Conservation (phyloP, 2,888 invertebrate species). For the Napeogenes sylphis region DNA sequence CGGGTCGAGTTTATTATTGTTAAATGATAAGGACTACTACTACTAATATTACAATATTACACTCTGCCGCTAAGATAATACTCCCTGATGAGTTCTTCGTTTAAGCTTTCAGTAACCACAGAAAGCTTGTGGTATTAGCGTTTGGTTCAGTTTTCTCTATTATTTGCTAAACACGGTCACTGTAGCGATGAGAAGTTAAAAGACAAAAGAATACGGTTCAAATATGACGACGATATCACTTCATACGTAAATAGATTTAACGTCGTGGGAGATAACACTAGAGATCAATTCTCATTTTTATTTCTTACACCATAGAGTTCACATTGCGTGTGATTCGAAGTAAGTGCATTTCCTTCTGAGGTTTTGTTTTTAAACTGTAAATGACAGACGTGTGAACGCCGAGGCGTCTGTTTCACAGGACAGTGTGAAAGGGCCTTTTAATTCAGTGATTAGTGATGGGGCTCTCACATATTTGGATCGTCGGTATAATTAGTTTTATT, state of each 20-base stretch:
- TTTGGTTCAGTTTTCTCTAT: too few relatives aligned
- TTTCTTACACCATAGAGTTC: conserved; percentile 31
- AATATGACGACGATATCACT: conserved; percentile 28
- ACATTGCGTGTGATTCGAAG: conserved; percentile 21
- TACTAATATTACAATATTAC: too few relatives aligned
- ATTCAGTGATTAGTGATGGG: conserved; percentile 39
- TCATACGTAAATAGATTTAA: conserved; percentile 50
- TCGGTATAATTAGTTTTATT: conserved; percentile 18
- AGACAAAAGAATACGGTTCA: conserved; percentile 18
- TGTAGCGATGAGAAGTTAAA: conserved; percentile 8
- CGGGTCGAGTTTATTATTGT: conserved; percentile 5
- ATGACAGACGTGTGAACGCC: conserved; percentile 70
- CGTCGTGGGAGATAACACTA: conserved; percentile 52
- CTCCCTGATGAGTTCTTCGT: too few relatives aligned
- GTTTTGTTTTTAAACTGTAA: conserved; percentile 53
- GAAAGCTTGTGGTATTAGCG: too few relatives aligned
- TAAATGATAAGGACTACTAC: neutral
- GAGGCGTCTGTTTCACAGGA: conserved; percentile 61
- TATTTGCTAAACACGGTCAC: neutral
- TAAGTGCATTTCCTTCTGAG: conserved; percentile 34
- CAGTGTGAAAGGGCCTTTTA: conserved; percentile 42
- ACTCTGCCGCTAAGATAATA: too few relatives aligned
- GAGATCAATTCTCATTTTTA: conserved; percentile 31
- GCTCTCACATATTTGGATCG: conserved; percentile 34
- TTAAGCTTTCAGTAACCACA: too few relatives aligned